Base-by-base conservation (phyloP, 1,140 invertebrate genomes). In the Diabrotica virgifera region DNA sequence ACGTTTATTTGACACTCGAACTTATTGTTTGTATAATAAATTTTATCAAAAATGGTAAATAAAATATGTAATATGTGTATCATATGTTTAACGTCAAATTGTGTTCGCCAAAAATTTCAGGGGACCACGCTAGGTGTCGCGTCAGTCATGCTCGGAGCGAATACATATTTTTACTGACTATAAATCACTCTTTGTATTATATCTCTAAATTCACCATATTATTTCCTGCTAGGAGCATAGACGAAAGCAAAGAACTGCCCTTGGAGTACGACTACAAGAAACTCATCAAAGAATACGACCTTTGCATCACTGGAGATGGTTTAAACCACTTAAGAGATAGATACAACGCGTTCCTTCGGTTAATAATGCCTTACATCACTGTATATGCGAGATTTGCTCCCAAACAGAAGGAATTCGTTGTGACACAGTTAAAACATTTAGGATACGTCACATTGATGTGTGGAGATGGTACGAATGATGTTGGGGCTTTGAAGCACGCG, bases 401-500 rank as follows among this genome's bases (percentile, higher is more conserved):
- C 3, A 98, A 97, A 76, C 96, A 98, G 78, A 98, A 98, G 81
- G 97, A 99, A 82, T 91, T 90, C 78, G 92, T 98, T 3, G 92
- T 99, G 50, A 91, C 94, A 2, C 87, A 89, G 8, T 80, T 99
- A 36, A 98, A 98, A 79, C 83, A 86, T 36, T 77, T 95, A 2
- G 97, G 97, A 14, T 97, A 88, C 76, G 85, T 85, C 5, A 98
- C 96, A 0, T 80, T 99, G 0, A 99, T 99, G 98, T 99, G 97
- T 80, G 98, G 98, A n/a, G 98, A 99, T 85, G 98, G 98, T 66
- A 99, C 98, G 2, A 99, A 99, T 82, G 98, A 99, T 84, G 98
- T 99, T 35, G 98, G 98, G n/a, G 98, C 98, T 24, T 83, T 99
- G 8, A 99, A 99, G 85, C 97, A 99, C 82, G 95, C 98, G 46